Evolutionary conservation across 2,888 invertebrate species (phyloP).

Genomic region (Diaprepes abbreviatus): DNA sequence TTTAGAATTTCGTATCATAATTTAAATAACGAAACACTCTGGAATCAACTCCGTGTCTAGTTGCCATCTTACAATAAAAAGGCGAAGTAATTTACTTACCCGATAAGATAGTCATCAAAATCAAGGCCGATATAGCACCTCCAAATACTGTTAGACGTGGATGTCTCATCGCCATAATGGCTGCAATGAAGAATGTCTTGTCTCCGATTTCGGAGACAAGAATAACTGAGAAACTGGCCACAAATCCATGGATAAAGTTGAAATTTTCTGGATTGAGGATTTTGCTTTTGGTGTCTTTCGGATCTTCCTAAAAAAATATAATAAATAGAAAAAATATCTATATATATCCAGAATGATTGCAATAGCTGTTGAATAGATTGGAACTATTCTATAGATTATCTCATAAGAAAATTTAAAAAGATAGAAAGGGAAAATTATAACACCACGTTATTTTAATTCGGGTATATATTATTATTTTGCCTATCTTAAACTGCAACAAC

Average conservation of each 20-base stretch:
- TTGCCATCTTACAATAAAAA: neutral
- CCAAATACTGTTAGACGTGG: conserved; percentile 91
- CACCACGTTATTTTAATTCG: too few relatives aligned
- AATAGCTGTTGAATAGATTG: too few relatives aligned
- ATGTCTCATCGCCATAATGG: conserved; percentile 99
- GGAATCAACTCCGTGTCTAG: neutral
- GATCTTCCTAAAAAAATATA: conserved; percentile 24
- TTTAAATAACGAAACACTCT: too few relatives aligned
- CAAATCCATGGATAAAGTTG: conserved; percentile 93
- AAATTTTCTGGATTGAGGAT: conserved; percentile 68
- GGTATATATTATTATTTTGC: too few relatives aligned
- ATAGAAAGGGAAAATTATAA: too few relatives aligned
- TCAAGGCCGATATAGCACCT: conserved; percentile 93
- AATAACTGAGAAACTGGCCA: conserved; percentile 96
- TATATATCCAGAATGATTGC: too few relatives aligned
- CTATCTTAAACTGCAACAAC: too few relatives aligned
- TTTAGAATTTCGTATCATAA: too few relatives aligned
- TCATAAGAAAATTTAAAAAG: too few relatives aligned
- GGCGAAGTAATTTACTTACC: conserved; percentile 67
- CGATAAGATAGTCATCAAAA: conserved; percentile 94
- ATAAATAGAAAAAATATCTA: too few relatives aligned
- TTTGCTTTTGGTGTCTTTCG: conserved; percentile 28
- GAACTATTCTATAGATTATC: too few relatives aligned
- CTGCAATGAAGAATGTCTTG: conserved; percentile 99
- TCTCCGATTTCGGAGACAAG: conserved; percentile 98